A percentile compares a stretch with the other conserved stretches of the same genome.
Evolutionary conservation across 1,140 invertebrate genomes (phyloP).

Genomic region (Sycobia sp.): DNA sequence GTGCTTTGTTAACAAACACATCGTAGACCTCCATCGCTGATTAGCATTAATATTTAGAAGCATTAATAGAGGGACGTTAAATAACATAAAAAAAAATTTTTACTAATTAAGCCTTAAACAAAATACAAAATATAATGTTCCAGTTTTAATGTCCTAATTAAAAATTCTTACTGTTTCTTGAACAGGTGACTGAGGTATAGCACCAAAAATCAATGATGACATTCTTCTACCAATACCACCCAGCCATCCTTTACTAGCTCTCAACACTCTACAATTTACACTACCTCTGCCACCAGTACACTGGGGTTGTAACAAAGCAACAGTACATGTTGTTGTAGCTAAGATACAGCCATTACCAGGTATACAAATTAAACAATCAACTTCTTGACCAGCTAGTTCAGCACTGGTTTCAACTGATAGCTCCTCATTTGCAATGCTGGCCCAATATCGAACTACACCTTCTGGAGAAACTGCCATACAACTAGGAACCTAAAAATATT

Average conservation of each 20-base stretch:
- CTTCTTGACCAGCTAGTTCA: conserved; percentile 81
- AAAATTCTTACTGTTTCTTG: conserved; percentile 75
- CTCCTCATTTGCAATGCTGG: conserved; percentile 85
- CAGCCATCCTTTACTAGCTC: conserved; percentile 82
- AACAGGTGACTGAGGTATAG: conserved; percentile 71
- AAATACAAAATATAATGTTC: too few relatives aligned
- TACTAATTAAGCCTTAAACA: too few relatives aligned
- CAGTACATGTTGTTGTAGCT: conserved; percentile 88
- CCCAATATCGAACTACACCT: conserved; percentile 90
- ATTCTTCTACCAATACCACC: conserved; percentile 85
- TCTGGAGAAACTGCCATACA: conserved; percentile 93
- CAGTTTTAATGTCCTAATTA: too few relatives aligned
- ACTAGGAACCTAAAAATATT: conserved; percentile 68
- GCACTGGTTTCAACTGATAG: conserved; percentile 83
- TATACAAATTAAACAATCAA: conserved; percentile 74
- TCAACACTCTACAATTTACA: conserved; percentile 73
- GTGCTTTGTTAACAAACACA: too few relatives aligned
- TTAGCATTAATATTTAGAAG: too few relatives aligned
- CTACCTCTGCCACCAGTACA: conserved; percentile 67
- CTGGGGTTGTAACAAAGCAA: conserved; percentile 76
- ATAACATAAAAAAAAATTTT: too few relatives aligned
- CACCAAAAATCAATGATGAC: conserved; percentile 86
- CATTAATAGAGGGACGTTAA: too few relatives aligned
- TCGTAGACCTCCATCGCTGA: too few relatives aligned
- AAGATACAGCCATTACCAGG: conserved; percentile 79